phyloP scores from a whole-genome alignment of 2,797 vertebrate species.

The Jordanella pulchra region DNA sequence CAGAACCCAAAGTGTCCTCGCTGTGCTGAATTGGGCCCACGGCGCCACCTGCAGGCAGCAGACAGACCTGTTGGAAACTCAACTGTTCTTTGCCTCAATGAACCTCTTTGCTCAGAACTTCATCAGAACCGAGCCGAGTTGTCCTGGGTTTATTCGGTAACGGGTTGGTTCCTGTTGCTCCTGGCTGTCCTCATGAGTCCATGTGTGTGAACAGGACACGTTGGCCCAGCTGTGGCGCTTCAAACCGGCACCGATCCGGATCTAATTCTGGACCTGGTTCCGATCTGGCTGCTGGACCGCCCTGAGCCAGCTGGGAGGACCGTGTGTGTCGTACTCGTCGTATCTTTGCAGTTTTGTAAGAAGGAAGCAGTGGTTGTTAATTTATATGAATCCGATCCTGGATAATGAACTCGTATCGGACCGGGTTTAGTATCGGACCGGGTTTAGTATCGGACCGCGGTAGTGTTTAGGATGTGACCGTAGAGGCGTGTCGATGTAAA shows the following conservation, averaged over 20 bases:
- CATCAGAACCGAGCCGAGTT: background rate
- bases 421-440: slow-evolving; percentile 79
- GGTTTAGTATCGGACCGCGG: slow-evolving; percentile 73
- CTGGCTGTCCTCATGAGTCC: background rate
- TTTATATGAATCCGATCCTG: slow-evolving; percentile 57
- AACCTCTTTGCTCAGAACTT: background rate
- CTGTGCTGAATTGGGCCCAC: background rate
- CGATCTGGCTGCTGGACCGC: background rate
- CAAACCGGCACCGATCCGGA: background rate
- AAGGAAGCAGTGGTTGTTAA: slow-evolving; percentile 69
- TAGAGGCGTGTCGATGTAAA: slow-evolving; percentile 75
- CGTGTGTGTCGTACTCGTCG: slow-evolving; percentile 66
- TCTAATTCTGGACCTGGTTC: background rate
- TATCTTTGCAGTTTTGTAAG: slow-evolving; percentile 71
- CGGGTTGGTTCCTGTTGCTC: too few relatives aligned
- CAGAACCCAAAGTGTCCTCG: too few relatives aligned
- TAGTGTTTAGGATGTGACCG: slow-evolving; percentile 79
- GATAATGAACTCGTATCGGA: slow-evolving; percentile 61
- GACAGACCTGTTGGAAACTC: too few relatives aligned
- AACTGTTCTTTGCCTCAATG: too few relatives aligned
- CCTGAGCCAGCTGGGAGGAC: slow-evolving; percentile 26
- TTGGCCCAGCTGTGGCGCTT: background rate
- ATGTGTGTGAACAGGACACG: slow-evolving; percentile 19
- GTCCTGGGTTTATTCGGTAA: too few relatives aligned
- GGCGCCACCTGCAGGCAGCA: background rate